Percentiles rank a stretch among this genome's conserved stretches.
These are phyloP conservation scores for Nymphalis c-album DNA, from an alignment of 2,888 invertebrate species.

Conservation along the genomic window DNA sequence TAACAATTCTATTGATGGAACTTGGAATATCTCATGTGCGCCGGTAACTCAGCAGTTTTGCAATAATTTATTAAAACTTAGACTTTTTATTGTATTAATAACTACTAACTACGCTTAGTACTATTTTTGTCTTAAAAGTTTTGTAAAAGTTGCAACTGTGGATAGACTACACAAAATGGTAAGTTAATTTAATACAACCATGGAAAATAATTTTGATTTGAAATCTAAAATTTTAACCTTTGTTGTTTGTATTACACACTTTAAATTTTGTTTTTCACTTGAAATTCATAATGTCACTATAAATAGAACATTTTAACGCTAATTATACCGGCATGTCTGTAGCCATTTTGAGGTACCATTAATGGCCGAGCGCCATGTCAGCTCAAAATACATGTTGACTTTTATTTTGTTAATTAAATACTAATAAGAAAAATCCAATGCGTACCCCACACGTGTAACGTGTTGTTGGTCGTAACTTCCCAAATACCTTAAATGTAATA, in stretches of 20 bases:
- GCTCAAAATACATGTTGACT: conserved; percentile 51
- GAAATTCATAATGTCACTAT: neutral
- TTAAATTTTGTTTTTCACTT: neutral
- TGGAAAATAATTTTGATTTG: neutral
- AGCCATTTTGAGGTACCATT: conserved; percentile 68
- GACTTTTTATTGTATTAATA: neutral
- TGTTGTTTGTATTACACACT: neutral
- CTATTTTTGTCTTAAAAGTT: conserved; percentile 5
- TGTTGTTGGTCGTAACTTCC: neutral
- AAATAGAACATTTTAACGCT: conserved; percentile 12
- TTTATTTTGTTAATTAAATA: conserved; percentile 1
- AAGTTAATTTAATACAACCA: conserved; percentile 30
- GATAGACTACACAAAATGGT: conserved; percentile 48
- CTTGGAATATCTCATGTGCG: conserved; percentile 15
- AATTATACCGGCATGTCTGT: conserved; percentile 60
- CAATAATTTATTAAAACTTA: conserved; percentile 6
- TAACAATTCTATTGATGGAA: conserved; percentile 17
- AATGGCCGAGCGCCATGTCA: conserved; percentile 74
- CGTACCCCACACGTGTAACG: neutral
- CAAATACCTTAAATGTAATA: neutral
- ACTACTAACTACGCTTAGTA: neutral
- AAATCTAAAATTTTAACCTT: neutral
- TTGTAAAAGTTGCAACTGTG: conserved; percentile 39
- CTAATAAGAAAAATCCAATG: neutral
- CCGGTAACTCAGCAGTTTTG: conserved; percentile 11